Evolutionary conservation across 2,113 vertebrate species (phyloP).

Genomic region (Smithornis capensis): DNA sequence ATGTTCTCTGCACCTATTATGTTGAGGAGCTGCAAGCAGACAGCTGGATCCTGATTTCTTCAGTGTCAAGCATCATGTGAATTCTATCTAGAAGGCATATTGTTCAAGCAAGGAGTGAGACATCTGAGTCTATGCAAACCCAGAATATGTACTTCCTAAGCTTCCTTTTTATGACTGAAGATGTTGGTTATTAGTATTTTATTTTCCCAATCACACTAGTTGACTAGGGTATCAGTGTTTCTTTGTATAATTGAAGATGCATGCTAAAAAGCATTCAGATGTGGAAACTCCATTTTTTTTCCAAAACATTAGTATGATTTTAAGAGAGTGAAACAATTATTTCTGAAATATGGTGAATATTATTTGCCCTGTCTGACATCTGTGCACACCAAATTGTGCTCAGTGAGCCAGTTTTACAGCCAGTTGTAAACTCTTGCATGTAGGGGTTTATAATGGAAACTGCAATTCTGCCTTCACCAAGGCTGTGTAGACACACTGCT

Average conservation of each 20-base stretch:
- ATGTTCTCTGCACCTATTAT: fast-evolving
- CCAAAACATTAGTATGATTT: neutral
- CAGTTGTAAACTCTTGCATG: neutral
- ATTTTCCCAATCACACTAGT: neutral
- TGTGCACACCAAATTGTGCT: constrained; percentile 11
- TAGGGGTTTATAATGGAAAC: constrained; percentile 18
- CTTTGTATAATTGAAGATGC: neutral
- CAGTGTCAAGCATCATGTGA: neutral
- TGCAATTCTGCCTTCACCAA: neutral
- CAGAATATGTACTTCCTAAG: neutral
- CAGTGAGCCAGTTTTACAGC: constrained; percentile 10
- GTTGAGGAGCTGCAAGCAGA: neutral
- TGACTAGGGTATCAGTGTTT: neutral
- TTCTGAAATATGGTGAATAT: constrained; percentile 25
- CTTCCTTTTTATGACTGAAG: constrained; percentile 3
- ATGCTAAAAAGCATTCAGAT: neutral
- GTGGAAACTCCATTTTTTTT: neutral
- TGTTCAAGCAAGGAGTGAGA: neutral
- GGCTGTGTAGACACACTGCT: neutral
- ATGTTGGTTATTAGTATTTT: neutral
- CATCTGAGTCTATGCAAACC: neutral
- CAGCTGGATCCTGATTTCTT: neutral
- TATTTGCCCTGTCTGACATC: neutral
- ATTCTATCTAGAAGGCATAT: neutral
- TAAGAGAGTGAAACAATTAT: constrained; percentile 43